Evolutionary conservation across 2,113 vertebrate species (phyloP).

Genomic region (Nannobrachium achirus): DNA sequence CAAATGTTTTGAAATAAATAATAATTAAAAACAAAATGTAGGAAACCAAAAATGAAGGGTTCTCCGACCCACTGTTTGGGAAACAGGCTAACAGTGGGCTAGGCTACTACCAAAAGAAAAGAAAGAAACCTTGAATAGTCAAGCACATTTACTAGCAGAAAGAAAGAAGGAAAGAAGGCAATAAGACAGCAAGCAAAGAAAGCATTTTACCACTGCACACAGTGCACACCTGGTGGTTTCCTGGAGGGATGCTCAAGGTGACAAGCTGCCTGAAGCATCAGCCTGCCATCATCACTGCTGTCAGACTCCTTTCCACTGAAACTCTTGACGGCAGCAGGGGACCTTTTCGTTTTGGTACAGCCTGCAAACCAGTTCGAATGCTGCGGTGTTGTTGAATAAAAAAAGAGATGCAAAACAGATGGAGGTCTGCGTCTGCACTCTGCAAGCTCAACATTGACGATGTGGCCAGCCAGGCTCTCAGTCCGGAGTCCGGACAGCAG

Average conservation of each 20-base stretch:
- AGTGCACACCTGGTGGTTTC: constrained; percentile 49
- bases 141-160: neutral
- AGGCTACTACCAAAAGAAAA: too few relatives aligned
- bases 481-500: constrained; percentile 33
- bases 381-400: neutral
- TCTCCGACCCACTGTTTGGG: too few relatives aligned
- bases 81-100: too few relatives aligned
- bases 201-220: neutral
- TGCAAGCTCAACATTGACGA: neutral
- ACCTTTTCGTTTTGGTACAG: neutral
- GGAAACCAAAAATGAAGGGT: too few relatives aligned
- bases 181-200: neutral
- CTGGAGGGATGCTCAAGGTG: constrained; percentile 38
- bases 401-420: neutral
- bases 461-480: constrained; percentile 10
- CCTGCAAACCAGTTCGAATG: neutral
- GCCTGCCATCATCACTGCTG: constrained; percentile 45
- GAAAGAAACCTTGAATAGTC: too few relatives aligned
- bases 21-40: too few relatives aligned
- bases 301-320: neutral
- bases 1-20: too few relatives aligned
- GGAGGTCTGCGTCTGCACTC: too few relatives aligned
- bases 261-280: constrained; percentile 43
- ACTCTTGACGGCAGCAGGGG: constrained; percentile 3
- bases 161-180: neutral